Conservation (phyloP, 2,888 invertebrate genomes). For the Oscheius sp. region DNA sequence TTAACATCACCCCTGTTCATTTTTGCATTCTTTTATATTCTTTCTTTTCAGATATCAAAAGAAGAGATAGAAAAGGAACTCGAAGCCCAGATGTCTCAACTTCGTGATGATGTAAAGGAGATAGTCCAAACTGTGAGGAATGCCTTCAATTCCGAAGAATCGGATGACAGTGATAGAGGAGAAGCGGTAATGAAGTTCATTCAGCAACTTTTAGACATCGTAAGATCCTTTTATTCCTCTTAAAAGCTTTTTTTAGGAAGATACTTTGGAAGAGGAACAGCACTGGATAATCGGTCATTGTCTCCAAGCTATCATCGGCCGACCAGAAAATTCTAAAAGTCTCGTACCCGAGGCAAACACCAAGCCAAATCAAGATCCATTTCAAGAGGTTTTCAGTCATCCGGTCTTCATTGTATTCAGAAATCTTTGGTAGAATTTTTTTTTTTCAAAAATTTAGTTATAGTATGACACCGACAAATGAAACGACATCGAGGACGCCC, state of each 20-base stretch:
- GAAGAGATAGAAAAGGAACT: conserved; percentile 28
- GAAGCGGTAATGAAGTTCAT: conserved; percentile 39
- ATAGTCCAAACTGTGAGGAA: background rate
- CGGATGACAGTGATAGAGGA: conserved; percentile 47
- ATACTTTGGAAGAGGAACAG: conserved; percentile 51
- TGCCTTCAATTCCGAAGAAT: conserved; percentile 33
- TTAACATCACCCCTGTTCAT: background rate
- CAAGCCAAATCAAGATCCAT: conserved; percentile 11
- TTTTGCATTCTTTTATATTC: background rate
- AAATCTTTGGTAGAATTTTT: conserved; percentile 16
- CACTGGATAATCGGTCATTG: conserved; percentile 41
- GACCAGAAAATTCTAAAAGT: conserved; percentile 10
- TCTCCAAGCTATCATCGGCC: conserved; percentile 38
- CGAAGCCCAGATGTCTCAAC: conserved; percentile 5
- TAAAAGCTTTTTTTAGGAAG: conserved; percentile 41
- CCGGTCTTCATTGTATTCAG: conserved; percentile 32
- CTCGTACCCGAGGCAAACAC: conserved; percentile 2
- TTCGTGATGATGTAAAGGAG: conserved; percentile 27
- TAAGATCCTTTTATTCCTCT: background rate
- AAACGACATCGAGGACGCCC: conserved; percentile 28
- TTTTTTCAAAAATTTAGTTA: conserved; percentile 9
- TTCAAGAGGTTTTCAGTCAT: conserved; percentile 21
- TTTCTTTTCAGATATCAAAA: conserved; percentile 22
- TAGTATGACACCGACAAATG: conserved; percentile 36
- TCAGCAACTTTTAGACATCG: conserved; percentile 30